Conservation (phyloP, 2,888 invertebrate species). For the Amorpha juglandis region DNA sequence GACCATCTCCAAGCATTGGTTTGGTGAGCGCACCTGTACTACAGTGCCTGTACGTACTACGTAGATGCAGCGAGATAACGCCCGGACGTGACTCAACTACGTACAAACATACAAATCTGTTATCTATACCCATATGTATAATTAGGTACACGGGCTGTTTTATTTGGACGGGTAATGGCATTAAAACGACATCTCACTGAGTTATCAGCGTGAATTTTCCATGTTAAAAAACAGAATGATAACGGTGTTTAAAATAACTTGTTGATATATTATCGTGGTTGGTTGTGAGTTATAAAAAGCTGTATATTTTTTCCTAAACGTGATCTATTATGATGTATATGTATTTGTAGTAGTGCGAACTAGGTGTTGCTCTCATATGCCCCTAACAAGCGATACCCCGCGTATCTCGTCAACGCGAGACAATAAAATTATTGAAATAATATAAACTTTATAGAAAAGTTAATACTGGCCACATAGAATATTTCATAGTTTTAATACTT, state of each 20-base stretch:
- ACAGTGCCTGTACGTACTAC: constrained; percentile 38
- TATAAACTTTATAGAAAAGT: too few relatives aligned
- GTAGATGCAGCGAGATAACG: constrained; percentile 42
- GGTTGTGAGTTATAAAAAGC: too few relatives aligned
- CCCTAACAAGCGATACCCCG: too few relatives aligned
- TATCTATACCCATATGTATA: constrained; percentile 20
- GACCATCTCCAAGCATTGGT: constrained; percentile 45
- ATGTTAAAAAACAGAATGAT: background rate
- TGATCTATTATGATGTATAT: too few relatives aligned
- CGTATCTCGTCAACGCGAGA: too few relatives aligned
- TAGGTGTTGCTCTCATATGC: too few relatives aligned
- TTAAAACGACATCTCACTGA: background rate
- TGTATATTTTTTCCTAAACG: too few relatives aligned
- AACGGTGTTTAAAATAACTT: background rate
- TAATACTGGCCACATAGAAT: too few relatives aligned
- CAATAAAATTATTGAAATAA: too few relatives aligned
- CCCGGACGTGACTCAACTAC: constrained; percentile 38
- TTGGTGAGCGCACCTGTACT: constrained; percentile 43
- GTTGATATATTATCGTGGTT: background rate
- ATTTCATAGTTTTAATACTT: too few relatives aligned
- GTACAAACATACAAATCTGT: constrained; percentile 26
- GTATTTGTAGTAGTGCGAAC: too few relatives aligned
- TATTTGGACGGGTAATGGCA: background rate
- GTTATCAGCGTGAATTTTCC: background rate
- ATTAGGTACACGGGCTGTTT: constrained; percentile 16